Evolutionary conservation across 1,140 invertebrate genomes (phyloP).

Genomic region (Telenomus remus): DNA sequence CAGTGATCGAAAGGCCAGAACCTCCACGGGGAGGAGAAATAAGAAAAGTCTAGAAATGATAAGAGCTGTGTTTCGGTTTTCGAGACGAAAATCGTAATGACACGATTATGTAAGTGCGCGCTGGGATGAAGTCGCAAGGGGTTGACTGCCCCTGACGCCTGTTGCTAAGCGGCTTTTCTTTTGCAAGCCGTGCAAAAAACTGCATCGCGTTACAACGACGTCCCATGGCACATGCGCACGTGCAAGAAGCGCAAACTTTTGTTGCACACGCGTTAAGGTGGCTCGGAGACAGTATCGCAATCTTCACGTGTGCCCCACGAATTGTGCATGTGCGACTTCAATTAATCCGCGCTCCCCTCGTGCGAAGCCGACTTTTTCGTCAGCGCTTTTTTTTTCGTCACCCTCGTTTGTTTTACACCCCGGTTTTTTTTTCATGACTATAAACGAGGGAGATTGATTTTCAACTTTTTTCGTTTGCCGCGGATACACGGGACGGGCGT

Average conservation of each 20-base stretch:
- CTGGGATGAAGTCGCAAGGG: conserved; percentile 25
- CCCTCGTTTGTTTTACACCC: background rate
- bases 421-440: background rate
- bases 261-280: conserved; percentile 29
- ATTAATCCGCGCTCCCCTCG: conserved; percentile 3
- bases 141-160: conserved; percentile 62
- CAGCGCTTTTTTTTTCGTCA: background rate
- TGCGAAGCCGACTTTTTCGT: background rate
- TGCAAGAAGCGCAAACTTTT: conserved; percentile 23
- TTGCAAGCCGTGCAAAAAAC: conserved; percentile 28
- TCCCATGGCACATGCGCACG: conserved; percentile 18
- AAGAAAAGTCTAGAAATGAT: background rate
- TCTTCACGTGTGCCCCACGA: background rate
- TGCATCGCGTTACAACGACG: conserved; percentile 35
- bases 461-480: too few relatives aligned
- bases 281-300: conserved; percentile 9
- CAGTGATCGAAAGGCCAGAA: too few relatives aligned
- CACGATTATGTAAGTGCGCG: conserved; percentile 20
- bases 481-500: too few relatives aligned
- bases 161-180: conserved; percentile 63
- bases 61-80: conserved; percentile 27
- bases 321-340: conserved; percentile 11
- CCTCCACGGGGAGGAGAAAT: too few relatives aligned
- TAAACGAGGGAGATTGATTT: too few relatives aligned
- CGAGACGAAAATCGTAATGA: conserved; percentile 18